phyloP scores from a whole-genome alignment of 2,113 vertebrate genomes.

The Eonycteris spelaea region DNA sequence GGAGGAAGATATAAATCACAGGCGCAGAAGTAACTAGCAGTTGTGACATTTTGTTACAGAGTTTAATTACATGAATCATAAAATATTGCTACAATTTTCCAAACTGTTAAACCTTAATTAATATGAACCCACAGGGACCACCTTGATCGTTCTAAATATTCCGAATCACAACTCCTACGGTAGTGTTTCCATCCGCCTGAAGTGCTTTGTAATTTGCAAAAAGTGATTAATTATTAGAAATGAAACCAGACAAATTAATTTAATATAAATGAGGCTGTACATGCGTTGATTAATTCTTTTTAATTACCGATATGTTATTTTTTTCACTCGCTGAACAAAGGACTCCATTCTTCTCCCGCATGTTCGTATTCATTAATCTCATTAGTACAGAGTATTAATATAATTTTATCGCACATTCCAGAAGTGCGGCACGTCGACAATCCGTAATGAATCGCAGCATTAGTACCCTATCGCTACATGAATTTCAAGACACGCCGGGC shows the following conservation, averaged over 20 bases:
- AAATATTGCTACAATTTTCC: constrained; percentile 90
- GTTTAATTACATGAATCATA: constrained; percentile 90
- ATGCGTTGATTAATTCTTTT: constrained; percentile 97
- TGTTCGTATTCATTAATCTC: constrained; percentile 97
- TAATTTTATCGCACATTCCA: constrained; percentile 99
- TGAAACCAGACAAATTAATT: constrained; percentile 95
- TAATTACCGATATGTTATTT: constrained; percentile 98
- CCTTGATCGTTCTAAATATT: constrained; percentile 85
- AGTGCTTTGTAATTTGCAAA: constrained; percentile 84
- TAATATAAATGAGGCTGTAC: constrained; percentile 96
- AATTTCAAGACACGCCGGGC: constrained; percentile 85
- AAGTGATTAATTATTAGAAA: constrained; percentile 89
- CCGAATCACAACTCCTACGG: constrained; percentile 77
- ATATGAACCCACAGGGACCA: constrained; percentile 87
- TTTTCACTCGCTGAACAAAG: constrained; percentile 92
- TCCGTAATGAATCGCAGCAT: constrained; percentile 90
- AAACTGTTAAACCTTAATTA: constrained; percentile 89
- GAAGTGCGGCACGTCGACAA: constrained; percentile 90
- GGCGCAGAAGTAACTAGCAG: constrained; percentile 82
- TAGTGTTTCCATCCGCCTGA: constrained; percentile 73
- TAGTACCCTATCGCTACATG: constrained; percentile 85
- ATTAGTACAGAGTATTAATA: constrained; percentile 99
- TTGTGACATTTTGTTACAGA: constrained; percentile 86
- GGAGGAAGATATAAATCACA: constrained; percentile 84
- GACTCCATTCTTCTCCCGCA: constrained; percentile 85